phyloP scores from a whole-genome alignment of 2,888 invertebrate genomes.

The Steinernema hermaphroditum region DNA sequence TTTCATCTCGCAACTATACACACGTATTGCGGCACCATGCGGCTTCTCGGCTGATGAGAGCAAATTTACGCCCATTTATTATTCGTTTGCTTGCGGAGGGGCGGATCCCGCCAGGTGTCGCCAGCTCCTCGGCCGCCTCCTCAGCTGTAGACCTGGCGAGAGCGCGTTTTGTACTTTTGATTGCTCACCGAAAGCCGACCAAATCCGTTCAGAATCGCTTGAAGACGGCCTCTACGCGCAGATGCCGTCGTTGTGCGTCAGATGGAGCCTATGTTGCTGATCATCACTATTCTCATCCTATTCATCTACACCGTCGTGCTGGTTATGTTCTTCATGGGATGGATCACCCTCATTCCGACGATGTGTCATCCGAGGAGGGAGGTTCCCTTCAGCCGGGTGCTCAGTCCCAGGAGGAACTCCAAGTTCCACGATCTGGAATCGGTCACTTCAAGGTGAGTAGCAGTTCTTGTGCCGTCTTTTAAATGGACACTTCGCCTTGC shows the following conservation, averaged over 20 bases:
- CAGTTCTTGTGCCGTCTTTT: too few species aligned
- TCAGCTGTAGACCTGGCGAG: background rate
- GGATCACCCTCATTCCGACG: conserved; percentile 51
- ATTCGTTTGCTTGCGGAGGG: background rate
- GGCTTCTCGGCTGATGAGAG: background rate
- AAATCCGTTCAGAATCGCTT: background rate
- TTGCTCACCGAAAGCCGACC: too few species aligned
- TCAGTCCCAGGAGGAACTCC: conserved; percentile 50
- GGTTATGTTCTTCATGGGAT: conserved; percentile 54
- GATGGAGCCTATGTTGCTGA: conserved; percentile 40
- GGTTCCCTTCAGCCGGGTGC: conserved; percentile 48
- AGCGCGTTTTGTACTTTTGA: background rate
- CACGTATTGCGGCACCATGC: background rate
- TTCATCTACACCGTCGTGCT: conserved; percentile 49
- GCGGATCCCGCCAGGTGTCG: conserved; percentile 20
- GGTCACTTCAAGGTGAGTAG: conserved; percentile 8
- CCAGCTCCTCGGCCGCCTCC: background rate
- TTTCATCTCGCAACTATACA: background rate
- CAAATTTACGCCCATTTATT: background rate
- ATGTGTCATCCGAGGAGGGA: conserved; percentile 46
- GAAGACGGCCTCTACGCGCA: background rate
- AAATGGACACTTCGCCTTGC: too few species aligned
- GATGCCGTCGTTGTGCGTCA: background rate
- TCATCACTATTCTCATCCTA: conserved; percentile 45
- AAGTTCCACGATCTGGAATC: conserved; percentile 48